These are phyloP conservation scores for Sisor rabdophorus DNA, from an alignment of 2,113 vertebrate species.

Conservation along the genomic window DNA sequence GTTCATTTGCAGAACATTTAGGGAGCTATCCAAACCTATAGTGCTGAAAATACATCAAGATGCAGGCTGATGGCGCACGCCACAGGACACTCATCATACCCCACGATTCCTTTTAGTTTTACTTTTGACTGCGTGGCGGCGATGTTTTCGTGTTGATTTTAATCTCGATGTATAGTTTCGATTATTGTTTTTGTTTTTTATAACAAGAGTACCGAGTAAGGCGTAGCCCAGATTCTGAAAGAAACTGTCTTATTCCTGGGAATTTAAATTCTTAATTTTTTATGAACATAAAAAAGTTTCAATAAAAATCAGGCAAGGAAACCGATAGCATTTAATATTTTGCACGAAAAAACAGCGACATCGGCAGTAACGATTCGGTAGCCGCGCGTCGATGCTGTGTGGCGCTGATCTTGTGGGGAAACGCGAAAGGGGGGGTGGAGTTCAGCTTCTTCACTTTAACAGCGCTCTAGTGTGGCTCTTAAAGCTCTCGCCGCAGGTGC, in stretches of 20 bases:
- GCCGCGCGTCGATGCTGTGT: slow-evolving; percentile 54
- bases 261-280: neutral
- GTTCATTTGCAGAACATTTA: slow-evolving; percentile 18
- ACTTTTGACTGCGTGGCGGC: neutral
- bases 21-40: slow-evolving; percentile 62
- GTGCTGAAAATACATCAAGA: slow-evolving; percentile 58
- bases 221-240: neutral
- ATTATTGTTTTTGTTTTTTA: neutral
- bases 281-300: slow-evolving; percentile 3
- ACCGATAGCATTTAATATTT: neutral
- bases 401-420: slow-evolving; percentile 59
- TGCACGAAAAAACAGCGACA: slow-evolving; percentile 44
- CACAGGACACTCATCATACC: neutral
- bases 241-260: neutral
- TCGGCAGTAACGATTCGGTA: slow-evolving; percentile 37
- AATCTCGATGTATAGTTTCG: neutral
- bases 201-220: neutral
- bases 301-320: neutral
- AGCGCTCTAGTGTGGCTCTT: slow-evolving; percentile 48
- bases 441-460: slow-evolving; percentile 66
- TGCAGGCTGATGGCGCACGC: neutral
- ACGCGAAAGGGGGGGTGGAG: slow-evolving; percentile 68
- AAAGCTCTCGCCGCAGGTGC: neutral
- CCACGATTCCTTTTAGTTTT: neutral
- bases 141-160: neutral